phyloP scores from a whole-genome alignment of 2,113 vertebrate species.

The Cyprinus carpio region DNA sequence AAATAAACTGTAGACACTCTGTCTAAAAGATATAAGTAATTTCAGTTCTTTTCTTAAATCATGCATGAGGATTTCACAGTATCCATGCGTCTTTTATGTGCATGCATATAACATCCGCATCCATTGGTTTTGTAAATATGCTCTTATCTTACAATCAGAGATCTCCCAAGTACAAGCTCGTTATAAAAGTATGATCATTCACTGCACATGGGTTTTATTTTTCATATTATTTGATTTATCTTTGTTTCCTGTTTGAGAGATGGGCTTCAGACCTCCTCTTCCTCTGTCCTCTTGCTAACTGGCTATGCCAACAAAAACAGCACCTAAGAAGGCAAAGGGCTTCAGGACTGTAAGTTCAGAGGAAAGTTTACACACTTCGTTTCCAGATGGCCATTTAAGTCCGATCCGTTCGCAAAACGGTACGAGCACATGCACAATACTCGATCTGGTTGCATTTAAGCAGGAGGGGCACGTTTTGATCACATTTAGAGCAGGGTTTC shows the following conservation, averaged over 20 bases:
- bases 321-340: slow-evolving; percentile 69
- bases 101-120: slow-evolving; percentile 47
- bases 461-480: slow-evolving; percentile 12
- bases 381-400: slow-evolving; percentile 23
- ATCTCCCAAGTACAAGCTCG: not conserved
- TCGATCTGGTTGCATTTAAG: not conserved
- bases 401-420: not conserved
- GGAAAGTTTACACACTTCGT: slow-evolving; percentile 44
- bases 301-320: slow-evolving; percentile 77
- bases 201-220: not conserved
- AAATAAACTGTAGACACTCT: not conserved
- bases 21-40: not conserved
- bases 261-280: slow-evolving; percentile 79
- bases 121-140: slow-evolving; percentile 52
- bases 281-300: slow-evolving; percentile 70
- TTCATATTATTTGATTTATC: slow-evolving; percentile 31
- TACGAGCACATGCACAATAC: not conserved
- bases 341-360: slow-evolving; percentile 71
- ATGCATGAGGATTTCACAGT: not conserved
- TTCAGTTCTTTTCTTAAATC: not conserved
- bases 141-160: not conserved
- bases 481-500: slow-evolving; percentile 49
- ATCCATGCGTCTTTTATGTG: slow-evolving; percentile 30
- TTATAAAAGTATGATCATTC: not conserved
- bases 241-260: slow-evolving; percentile 77